A percentile compares a stretch with the other conserved stretches of the same genome.
Conservation (phyloP, 2,888 invertebrate species). For the Palloptera scutellata region DNA sequence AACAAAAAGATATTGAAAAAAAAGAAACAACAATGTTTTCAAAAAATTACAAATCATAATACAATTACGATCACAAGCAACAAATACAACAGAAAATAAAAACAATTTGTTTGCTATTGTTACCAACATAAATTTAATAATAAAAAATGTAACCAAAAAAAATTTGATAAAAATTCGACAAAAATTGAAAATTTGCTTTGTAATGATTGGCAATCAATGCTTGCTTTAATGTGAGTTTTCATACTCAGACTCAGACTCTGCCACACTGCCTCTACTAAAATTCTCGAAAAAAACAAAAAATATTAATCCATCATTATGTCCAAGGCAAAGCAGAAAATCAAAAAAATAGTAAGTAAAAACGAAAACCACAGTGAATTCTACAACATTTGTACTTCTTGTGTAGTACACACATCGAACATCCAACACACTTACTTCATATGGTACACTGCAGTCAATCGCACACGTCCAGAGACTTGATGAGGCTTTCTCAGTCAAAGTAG, state of each 20-base stretch:
- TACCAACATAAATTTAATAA: slow-evolving; percentile 9
- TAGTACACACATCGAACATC: too few species aligned
- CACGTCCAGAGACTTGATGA: slow-evolving; percentile 18
- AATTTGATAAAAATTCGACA: slow-evolving; percentile 15
- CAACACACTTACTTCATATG: neutral
- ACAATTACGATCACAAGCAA: slow-evolving; percentile 22
- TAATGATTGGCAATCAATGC: slow-evolving; percentile 50
- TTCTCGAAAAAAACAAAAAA: slow-evolving; percentile 7
- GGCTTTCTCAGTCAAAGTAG: slow-evolving; percentile 13
- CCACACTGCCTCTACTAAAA: slow-evolving; percentile 9
- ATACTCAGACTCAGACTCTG: too few species aligned
- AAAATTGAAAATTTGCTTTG: slow-evolving; percentile 39
- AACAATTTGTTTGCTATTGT: slow-evolving; percentile 33
- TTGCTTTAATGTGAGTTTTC: slow-evolving; percentile 35
- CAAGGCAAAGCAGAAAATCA: slow-evolving; percentile 5
- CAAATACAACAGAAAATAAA: slow-evolving; percentile 11
- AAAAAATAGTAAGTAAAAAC: slow-evolving; percentile 13
- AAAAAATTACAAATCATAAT: slow-evolving; percentile 18
- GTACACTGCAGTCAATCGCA: neutral
- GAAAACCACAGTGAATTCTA: slow-evolving; percentile 19
- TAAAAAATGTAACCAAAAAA: slow-evolving; percentile 26
- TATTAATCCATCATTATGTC: slow-evolving; percentile 38
- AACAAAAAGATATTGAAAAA: neutral
- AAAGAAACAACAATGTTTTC: slow-evolving; percentile 6
- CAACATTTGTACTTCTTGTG: too few species aligned